A percentile compares a stretch with the other conserved stretches of the same genome.
These are phyloP conservation scores for Ptilodon capucinus DNA, from an alignment of 2,888 invertebrate species.

Conservation along the genomic window DNA sequence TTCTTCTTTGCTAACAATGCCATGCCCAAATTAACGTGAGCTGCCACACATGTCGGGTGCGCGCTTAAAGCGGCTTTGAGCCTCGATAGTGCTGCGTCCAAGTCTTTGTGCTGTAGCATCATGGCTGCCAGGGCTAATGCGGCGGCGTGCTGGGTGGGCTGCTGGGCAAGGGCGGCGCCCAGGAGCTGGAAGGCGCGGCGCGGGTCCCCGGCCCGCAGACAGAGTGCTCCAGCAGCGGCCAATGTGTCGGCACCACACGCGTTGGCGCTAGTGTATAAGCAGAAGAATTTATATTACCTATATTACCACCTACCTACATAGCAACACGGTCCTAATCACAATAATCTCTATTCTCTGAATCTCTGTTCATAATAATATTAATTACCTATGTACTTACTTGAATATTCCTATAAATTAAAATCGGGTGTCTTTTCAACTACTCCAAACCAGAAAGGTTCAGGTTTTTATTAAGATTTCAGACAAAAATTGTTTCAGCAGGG, in stretches of 20 bases:
- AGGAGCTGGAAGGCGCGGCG: constrained; percentile 80
- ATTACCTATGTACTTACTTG: no score
- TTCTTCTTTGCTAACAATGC: constrained; percentile 72
- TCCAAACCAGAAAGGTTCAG: no score
- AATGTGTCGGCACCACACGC: constrained; percentile 78
- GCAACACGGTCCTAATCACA: no score
- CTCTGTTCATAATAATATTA: no score
- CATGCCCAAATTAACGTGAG: constrained; percentile 67
- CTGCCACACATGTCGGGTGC: constrained; percentile 71
- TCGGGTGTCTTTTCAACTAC: no score
- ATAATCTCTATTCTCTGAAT: no score
- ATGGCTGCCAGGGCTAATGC: constrained; percentile 78
- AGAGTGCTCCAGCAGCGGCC: constrained; percentile 75
- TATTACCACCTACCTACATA: no score
- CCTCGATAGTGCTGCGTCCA: constrained; percentile 72
- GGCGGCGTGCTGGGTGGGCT: constrained; percentile 72
- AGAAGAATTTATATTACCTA: no score
- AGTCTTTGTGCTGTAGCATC: constrained; percentile 77
- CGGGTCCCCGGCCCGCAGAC: constrained; percentile 74
- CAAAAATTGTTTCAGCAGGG: no score
- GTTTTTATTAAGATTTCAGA: no score
- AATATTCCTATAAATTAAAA: no score
- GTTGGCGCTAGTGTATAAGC: constrained; percentile 24
- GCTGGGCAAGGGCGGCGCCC: constrained; percentile 76
- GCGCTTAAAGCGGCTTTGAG: constrained; percentile 73